A percentile compares a stretch with the other conserved stretches of the same genome.
Evolutionary conservation across 35 echinoderm and acorn worm genomes (phyloP).

Genomic region (Ophioderma brevispina): DNA sequence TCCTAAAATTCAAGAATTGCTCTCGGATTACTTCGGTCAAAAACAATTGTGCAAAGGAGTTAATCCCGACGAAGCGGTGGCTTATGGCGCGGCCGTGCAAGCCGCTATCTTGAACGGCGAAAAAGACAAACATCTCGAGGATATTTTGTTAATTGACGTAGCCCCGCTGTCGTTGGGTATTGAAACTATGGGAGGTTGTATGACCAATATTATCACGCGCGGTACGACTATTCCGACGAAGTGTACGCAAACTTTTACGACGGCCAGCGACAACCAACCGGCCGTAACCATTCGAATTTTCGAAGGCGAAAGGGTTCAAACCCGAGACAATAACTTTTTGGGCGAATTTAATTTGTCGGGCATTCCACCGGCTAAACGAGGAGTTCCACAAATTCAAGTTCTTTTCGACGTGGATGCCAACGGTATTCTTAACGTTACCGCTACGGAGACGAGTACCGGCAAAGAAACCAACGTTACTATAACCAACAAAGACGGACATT

Average conservation of each 20-base stretch:
- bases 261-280: conserved; percentile 75
- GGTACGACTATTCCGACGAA: conserved; percentile 65
- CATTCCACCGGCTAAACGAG: conserved; percentile 74
- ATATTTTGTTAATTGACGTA: conserved; percentile 80
- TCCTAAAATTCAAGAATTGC: conserved; percentile 66
- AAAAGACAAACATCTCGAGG: conserved; percentile 61
- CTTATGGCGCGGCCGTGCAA: conserved; percentile 78
- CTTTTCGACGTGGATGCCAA: conserved; percentile 77
- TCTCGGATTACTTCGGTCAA: conserved; percentile 66
- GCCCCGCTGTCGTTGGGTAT: conserved; percentile 78
- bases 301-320: conserved; percentile 72
- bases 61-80: conserved; percentile 79
- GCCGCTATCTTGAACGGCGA: conserved; percentile 80
- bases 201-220: conserved; percentile 80
- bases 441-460: conserved; percentile 69
- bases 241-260: conserved; percentile 40
- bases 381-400: conserved; percentile 76
- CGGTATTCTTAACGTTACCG: conserved; percentile 79
- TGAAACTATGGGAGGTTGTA: conserved; percentile 86
- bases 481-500: conserved; percentile 40
- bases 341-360: conserved; percentile 64
- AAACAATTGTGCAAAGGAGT: conserved; percentile 75
- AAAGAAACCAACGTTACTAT: conserved; percentile 59
- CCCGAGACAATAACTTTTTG: conserved; percentile 70
- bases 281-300: conserved; percentile 71